These are phyloP conservation scores for Halocynthia roretzi DNA, from an alignment of 23 tunicate genomes.

Conservation along the genomic window DNA sequence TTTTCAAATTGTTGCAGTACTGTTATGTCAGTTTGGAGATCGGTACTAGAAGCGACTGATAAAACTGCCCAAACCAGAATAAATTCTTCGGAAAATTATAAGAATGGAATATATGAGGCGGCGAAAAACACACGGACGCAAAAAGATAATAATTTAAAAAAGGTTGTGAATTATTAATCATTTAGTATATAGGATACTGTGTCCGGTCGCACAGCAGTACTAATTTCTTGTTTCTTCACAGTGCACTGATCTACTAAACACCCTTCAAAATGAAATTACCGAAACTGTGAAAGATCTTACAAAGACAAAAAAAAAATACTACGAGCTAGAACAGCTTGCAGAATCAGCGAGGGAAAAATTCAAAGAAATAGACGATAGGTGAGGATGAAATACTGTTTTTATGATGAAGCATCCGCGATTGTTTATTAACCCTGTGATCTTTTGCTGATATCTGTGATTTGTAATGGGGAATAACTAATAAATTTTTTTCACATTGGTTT, in stretches of 20 bases:
- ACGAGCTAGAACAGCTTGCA: constrained; percentile 56
- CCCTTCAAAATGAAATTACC: constrained; percentile 71
- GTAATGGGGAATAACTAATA: background rate
- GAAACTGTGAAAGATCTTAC: constrained; percentile 71
- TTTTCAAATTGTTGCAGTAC: constrained; percentile 29
- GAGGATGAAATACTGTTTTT: background rate
- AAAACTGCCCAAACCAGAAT: constrained; percentile 65
- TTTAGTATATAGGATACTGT: too few relatives aligned
- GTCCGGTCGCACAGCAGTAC: too few relatives aligned
- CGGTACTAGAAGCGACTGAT: constrained; percentile 73
- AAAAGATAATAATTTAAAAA: constrained; percentile 67
- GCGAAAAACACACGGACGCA: constrained; percentile 66
- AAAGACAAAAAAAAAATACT: constrained; percentile 81
- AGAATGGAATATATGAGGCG: constrained; percentile 76
- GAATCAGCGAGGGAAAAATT: constrained; percentile 52
- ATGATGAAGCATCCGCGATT: too few relatives aligned
- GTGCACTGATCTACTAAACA: constrained; percentile 82
- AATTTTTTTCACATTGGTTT: background rate
- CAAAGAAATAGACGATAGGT: constrained; percentile 78
- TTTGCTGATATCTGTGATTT: too few relatives aligned
- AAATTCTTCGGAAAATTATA: constrained; percentile 72
- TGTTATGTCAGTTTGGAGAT: constrained; percentile 60
- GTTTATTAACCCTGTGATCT: too few relatives aligned
- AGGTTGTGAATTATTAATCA: constrained; percentile 20
- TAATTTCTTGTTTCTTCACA: background rate